Percentiles rank a stretch among this genome's conserved stretches.
These are phyloP conservation scores for Drosophila sproati DNA, from an alignment of 1,140 invertebrate genomes.

Conservation along the genomic window DNA sequence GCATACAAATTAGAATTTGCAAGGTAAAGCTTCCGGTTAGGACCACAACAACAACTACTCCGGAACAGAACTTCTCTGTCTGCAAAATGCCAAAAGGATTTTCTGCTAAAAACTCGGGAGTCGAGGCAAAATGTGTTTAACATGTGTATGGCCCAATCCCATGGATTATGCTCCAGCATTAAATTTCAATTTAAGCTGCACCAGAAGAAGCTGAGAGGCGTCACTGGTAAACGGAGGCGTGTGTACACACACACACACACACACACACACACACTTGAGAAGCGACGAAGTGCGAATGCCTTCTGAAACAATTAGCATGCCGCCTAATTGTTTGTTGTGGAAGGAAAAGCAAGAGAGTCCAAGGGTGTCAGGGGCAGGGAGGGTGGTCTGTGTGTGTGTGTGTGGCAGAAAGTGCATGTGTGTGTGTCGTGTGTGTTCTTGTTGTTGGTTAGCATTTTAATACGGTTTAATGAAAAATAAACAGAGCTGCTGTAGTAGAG, in stretches of 20 bases:
- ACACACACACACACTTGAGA: slow-evolving; percentile 36
- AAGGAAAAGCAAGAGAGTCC: slow-evolving; percentile 3
- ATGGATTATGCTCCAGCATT: slow-evolving; percentile 62
- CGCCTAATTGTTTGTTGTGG: slow-evolving; percentile 63
- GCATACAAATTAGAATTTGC: slow-evolving; percentile 79
- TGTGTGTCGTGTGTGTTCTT: slow-evolving; percentile 8
- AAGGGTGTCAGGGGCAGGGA: background rate
- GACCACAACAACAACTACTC: slow-evolving; percentile 6
- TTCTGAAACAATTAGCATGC: slow-evolving; percentile 79
- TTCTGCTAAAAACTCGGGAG: slow-evolving; percentile 60
- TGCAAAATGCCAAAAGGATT: slow-evolving; percentile 71
- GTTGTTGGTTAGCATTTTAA: slow-evolving; percentile 58
- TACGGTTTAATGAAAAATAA: slow-evolving; percentile 77
- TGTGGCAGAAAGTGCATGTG: background rate
- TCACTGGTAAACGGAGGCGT: background rate
- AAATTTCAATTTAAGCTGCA: slow-evolving; percentile 81
- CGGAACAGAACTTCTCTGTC: background rate
- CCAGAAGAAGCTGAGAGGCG: slow-evolving; percentile 23
- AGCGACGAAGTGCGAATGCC: slow-evolving; percentile 79
- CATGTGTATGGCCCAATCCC: slow-evolving; percentile 73
- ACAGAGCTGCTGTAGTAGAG: slow-evolving; percentile 49
- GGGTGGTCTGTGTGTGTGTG: background rate
- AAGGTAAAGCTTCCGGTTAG: slow-evolving; percentile 28
- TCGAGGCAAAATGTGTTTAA: slow-evolving; percentile 71
- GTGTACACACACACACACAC: background rate